These are phyloP conservation scores for Oreochromis spilurus DNA, from an alignment of 2,113 vertebrate species.

Conservation along the genomic window DNA sequence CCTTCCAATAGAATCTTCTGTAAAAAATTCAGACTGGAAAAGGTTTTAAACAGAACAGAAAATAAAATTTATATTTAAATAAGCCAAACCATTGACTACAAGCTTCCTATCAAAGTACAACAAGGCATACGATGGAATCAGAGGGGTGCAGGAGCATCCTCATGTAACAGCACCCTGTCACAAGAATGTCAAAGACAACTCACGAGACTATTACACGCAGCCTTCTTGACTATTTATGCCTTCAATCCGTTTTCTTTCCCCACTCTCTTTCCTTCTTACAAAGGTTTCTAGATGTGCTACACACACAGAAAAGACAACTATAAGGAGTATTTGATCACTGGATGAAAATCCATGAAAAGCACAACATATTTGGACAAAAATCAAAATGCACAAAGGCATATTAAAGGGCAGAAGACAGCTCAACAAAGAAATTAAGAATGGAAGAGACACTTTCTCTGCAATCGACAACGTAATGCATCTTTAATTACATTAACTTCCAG, in stretches of 20 bases:
- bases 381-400: neutral
- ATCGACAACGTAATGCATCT: conserved; percentile 56
- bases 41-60: neutral
- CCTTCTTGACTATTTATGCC: neutral
- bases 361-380: neutral
- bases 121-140: neutral
- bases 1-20: neutral
- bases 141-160: neutral
- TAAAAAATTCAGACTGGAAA: neutral
- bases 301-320: neutral
- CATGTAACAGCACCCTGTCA: neutral
- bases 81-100: neutral
- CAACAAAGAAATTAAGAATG: conserved; percentile 7
- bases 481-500: conserved; percentile 71
- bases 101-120: neutral
- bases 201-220: neutral
- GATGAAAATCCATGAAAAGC: neutral
- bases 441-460: conserved; percentile 9
- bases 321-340: neutral
- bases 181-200: neutral
- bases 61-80: neutral
- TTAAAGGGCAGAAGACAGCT: neutral
- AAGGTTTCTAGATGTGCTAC: neutral
- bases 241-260: neutral
- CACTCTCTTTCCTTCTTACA: neutral